Evolutionary conservation across 2,888 invertebrate species (phyloP), one percentile per base, ranked within the genome.

Genomic region (Dynastes grantii): DNA sequence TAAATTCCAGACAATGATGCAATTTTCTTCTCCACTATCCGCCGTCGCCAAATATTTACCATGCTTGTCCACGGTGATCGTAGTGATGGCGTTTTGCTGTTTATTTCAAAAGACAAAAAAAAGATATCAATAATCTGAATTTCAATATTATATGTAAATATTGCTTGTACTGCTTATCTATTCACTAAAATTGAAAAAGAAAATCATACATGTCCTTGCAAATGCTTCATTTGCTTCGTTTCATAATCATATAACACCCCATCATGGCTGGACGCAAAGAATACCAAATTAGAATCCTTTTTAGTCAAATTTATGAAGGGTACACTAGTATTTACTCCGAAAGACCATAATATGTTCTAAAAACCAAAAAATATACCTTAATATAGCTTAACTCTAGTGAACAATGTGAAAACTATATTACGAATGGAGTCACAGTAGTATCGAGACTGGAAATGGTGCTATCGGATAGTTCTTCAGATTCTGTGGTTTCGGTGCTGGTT

Each of bases 201-300:
- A 16, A 45, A 71, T 6, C 64, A 22, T 85, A 94, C 94, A 85
- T 95, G 95, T 64, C 94, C 94, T 84, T 93, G 93, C 58, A 95
- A 89, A 82, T 92, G 90, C 83, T 88, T 89, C 90, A 93, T 92
- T 78, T 90, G 87, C 75, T 92, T 91, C 4, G 89, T 89, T 58
- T 89, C 89, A 89, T 92, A 93, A 88, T 94, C 91, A 86, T 92
- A 94, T 0, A 94, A 84, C 8, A 94, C 89, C 0, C 90, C 92
- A 76, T 91, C 90, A 87, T 94, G 93, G 6, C 92, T 90, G 65
- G 92, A 92, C 0, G 92, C 90, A 84, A 93, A 94, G 85, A 93
- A 92, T 13, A 92, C 88, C 1, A 89, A 85, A 9, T 90, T 90
- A 79, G 90, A 89, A 51, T 90, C 90, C 3, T 87, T 85, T 4